Evolutionary conservation across 1,140 invertebrate species (phyloP).

Genomic region (Drosophila lacertosa): DNA sequence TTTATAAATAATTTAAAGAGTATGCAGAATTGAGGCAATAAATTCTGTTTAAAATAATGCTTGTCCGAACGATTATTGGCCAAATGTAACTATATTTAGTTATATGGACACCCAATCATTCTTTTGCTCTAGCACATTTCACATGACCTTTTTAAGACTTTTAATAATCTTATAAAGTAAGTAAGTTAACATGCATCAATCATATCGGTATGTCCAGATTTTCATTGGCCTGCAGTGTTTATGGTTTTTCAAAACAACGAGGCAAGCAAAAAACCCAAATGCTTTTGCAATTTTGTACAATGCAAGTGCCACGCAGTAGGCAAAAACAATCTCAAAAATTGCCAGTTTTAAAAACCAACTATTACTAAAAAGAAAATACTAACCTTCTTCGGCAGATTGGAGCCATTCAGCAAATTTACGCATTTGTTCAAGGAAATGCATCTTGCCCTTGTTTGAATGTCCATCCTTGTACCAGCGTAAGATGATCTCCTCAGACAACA

Average conservation of each 20-base stretch:
- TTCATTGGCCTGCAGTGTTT: slow-evolving; percentile 78
- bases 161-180: slow-evolving; percentile 36
- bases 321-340: slow-evolving; percentile 47
- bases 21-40: background rate
- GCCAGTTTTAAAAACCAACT: background rate
- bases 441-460: slow-evolving; percentile 96
- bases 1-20: background rate
- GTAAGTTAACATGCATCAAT: slow-evolving; percentile 27
- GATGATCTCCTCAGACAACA: slow-evolving; percentile 95
- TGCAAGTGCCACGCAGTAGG: slow-evolving; percentile 48
- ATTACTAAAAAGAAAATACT: slow-evolving; percentile 27
- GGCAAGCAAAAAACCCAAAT: slow-evolving; percentile 82
- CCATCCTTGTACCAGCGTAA: slow-evolving; percentile 97
- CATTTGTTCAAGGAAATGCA: slow-evolving; percentile 98
- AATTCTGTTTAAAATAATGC: background rate
- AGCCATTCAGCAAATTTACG: slow-evolving; percentile 98
- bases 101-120: slow-evolving; percentile 75
- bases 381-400: slow-evolving; percentile 96
- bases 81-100: slow-evolving; percentile 72
- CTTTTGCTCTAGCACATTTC: slow-evolving; percentile 66
- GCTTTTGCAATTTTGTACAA: slow-evolving; percentile 76
- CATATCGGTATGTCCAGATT: slow-evolving; percentile 55
- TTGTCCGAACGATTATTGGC: slow-evolving; percentile 59
- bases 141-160: slow-evolving; percentile 42
- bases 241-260: slow-evolving; percentile 45